These are phyloP conservation scores for Molanna angustata DNA, from an alignment of 2,888 invertebrate genomes.

Conservation along the genomic window DNA sequence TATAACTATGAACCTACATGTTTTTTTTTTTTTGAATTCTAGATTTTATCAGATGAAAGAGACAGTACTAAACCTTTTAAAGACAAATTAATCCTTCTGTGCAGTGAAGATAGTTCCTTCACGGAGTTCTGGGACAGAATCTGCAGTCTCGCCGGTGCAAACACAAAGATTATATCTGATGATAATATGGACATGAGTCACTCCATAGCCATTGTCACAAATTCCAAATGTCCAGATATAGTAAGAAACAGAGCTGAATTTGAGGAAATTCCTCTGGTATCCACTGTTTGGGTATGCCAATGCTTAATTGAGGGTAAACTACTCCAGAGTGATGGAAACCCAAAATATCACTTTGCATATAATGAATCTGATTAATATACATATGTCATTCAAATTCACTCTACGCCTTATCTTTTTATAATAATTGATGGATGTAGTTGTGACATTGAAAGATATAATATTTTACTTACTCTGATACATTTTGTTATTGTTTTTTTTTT, in stretches of 20 bases:
- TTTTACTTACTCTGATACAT: too few species aligned
- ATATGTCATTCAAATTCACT: too few species aligned
- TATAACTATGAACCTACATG: too few species aligned
- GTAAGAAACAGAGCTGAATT: conserved; percentile 51
- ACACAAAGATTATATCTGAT: conserved; percentile 49
- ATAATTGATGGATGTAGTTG: too few species aligned
- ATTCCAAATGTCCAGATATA: conserved; percentile 59
- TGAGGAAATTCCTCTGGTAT: conserved; percentile 62
- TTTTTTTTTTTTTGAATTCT: conserved; percentile 29
- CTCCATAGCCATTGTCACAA: conserved; percentile 58
- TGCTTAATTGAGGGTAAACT: conserved; percentile 61
- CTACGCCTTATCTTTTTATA: too few species aligned
- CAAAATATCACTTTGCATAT: conserved; percentile 55
- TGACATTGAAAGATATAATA: too few species aligned
- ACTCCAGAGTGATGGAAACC: conserved; percentile 50
- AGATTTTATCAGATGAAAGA: conserved; percentile 38
- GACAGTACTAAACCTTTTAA: conserved; percentile 47
- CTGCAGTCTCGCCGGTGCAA: conserved; percentile 56
- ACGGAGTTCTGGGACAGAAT: conserved; percentile 62
- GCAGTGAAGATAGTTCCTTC: conserved; percentile 54
- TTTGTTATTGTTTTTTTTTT: too few species aligned
- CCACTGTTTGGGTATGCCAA: conserved; percentile 68
- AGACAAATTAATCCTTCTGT: conserved; percentile 51
- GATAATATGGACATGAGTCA: conserved; percentile 50
- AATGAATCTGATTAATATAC: conserved; percentile 46